Evolutionary conservation across 2,888 invertebrate genomes (phyloP).

Genomic region (Allygus modestus): DNA sequence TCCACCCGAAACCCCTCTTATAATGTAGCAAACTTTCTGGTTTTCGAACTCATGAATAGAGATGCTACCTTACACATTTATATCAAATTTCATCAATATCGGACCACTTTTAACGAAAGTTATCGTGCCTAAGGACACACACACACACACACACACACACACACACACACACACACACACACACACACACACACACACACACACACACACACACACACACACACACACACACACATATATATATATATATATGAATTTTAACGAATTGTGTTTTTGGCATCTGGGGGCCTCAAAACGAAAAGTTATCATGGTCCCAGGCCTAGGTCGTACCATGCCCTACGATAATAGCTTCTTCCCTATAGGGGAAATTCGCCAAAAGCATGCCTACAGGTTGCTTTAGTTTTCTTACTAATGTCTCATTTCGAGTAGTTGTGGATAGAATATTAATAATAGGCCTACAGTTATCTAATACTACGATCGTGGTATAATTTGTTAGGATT

Average conservation of each 20-base stretch:
- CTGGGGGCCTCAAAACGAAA: too few species aligned
- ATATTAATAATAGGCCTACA: too few species aligned
- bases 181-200: conserved; percentile 9
- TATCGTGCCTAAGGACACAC: background rate
- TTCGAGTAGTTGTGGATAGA: too few species aligned
- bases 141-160: background rate
- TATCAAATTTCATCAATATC: background rate
- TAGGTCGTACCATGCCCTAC: too few species aligned
- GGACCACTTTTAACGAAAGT: background rate
- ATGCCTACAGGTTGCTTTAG: too few species aligned
- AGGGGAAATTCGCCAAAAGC: too few species aligned
- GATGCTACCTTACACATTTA: background rate
- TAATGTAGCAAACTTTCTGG: background rate
- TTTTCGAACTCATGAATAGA: background rate
- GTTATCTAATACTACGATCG: too few species aligned
- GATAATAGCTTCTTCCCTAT: too few species aligned
- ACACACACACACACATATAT: conserved; percentile 5
- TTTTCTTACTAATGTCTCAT: too few species aligned
- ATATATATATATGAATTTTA: background rate
- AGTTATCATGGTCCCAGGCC: too few species aligned
- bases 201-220: conserved; percentile 9
- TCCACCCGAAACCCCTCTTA: background rate
- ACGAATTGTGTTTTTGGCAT: too few species aligned
- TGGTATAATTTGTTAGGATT: too few species aligned
- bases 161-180: conserved; percentile 5